phyloP scores from a whole-genome alignment of 2,888 invertebrate species.

The Ichneumoninae sp. region DNA sequence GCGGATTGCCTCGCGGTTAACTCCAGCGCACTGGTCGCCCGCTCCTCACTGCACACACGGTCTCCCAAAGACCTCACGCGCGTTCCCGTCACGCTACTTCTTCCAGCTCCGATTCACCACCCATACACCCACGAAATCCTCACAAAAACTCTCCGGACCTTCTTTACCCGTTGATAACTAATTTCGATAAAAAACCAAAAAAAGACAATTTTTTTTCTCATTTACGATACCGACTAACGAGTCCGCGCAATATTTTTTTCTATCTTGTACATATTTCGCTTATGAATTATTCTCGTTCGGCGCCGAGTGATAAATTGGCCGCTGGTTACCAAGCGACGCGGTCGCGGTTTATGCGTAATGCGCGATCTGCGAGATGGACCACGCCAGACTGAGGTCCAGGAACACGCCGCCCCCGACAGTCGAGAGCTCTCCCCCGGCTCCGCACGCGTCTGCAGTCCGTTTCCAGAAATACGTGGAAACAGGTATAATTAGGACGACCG shows the following conservation, averaged over 20 bases:
- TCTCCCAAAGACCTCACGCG: constrained; percentile 1
- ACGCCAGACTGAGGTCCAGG: constrained; percentile 80
- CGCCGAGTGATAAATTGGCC: not conserved
- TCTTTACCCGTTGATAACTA: not conserved
- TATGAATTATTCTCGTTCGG: not conserved
- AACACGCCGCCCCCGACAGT: constrained; percentile 71
- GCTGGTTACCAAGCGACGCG: constrained; percentile 17
- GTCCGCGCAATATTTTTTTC: not conserved
- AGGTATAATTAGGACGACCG: constrained; percentile 81
- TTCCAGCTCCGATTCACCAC: not conserved
- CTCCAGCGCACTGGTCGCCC: constrained; percentile 18
- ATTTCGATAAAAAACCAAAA: not conserved
- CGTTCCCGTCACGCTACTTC: not conserved
- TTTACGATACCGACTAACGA: not conserved
- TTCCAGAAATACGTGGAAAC: constrained; percentile 84
- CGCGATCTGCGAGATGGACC: constrained; percentile 73
- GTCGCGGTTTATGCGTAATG: constrained; percentile 51
- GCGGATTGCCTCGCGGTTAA: not conserved
- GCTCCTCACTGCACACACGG: constrained; percentile 45
- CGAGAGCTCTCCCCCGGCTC: constrained; percentile 66
- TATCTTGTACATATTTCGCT: not conserved
- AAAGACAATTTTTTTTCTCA: not conserved
- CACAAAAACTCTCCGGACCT: constrained; percentile 4
- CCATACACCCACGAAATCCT: constrained; percentile 2
- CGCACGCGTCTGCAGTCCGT: constrained; percentile 78